Conservation (phyloP, 2,113 vertebrate genomes). For the Siniperca knerii region DNA sequence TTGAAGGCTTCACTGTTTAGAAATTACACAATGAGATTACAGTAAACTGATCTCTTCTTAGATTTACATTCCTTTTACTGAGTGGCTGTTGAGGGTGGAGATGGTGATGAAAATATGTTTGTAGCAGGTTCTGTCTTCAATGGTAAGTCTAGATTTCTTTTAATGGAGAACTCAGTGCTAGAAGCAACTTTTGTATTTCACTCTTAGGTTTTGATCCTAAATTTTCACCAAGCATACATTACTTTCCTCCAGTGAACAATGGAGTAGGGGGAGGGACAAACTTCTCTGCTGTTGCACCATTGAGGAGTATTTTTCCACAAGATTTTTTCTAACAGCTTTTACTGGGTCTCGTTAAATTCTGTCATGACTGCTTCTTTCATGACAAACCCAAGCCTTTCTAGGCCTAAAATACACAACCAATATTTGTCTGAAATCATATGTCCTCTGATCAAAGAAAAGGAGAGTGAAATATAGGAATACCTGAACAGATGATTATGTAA, state of each 20-base stretch:
- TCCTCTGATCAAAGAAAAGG: conserved; percentile 8
- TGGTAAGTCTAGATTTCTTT: neutral
- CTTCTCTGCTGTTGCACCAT: neutral
- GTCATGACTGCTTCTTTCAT: neutral
- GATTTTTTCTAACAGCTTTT: conserved; percentile 4
- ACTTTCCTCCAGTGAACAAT: neutral
- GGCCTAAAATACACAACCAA: neutral
- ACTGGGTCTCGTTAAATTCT: neutral
- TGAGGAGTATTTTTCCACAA: neutral
- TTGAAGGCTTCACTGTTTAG: conserved; percentile 38
- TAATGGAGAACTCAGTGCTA: neutral
- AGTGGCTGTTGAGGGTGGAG: neutral
- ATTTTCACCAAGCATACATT: conserved; percentile 3
- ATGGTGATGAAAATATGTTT: conserved; percentile 21
- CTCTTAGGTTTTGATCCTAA: neutral
- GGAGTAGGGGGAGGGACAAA: neutral
- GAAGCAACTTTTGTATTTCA: neutral
- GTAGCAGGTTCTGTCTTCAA: conserved; percentile 5
- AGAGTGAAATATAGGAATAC: neutral
- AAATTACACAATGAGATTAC: conserved; percentile 43
- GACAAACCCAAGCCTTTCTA: neutral
- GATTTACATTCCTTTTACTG: conserved; percentile 49
- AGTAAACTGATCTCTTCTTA: conserved; percentile 38
- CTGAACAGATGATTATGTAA: neutral
- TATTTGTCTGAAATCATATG: neutral